Evolutionary conservation across 2,797 vertebrate genomes (phyloP).

Genomic region (Rhynchonycteris naso): DNA sequence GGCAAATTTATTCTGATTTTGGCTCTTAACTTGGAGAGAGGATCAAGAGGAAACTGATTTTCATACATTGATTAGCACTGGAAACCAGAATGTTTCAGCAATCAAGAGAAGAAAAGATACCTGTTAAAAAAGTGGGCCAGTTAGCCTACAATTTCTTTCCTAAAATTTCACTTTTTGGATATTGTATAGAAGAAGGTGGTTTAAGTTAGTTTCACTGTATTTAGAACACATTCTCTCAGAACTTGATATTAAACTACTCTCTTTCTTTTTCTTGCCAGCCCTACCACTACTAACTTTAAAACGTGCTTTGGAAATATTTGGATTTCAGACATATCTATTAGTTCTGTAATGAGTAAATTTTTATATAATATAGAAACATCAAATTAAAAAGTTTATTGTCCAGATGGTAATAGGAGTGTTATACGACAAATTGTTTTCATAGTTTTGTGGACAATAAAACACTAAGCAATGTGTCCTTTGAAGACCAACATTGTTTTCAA

Average conservation of each 20-base stretch:
- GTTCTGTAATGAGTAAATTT: not conserved
- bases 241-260: not conserved
- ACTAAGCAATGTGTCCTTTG: not conserved
- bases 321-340: not conserved
- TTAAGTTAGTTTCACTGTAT: not conserved
- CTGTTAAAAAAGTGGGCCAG: conserved; percentile 5
- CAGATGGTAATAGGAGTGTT: not conserved
- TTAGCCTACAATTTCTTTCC: conserved; percentile 7
- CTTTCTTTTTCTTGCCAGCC: not conserved
- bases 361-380: not conserved
- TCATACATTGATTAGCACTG: not conserved
- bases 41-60: not conserved
- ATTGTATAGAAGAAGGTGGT: not conserved
- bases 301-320: not conserved
- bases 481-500: conserved; percentile 6
- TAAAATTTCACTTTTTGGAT: not conserved
- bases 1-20: conserved; percentile 21
- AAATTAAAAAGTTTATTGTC: not conserved
- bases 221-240: not conserved
- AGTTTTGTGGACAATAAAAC: not conserved
- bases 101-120: not conserved
- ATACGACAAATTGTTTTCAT: not conserved
- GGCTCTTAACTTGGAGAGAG: not conserved
- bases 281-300: not conserved
- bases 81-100: not conserved